Conservation (phyloP, 2,797 vertebrate species). For the Falco naumanni region DNA sequence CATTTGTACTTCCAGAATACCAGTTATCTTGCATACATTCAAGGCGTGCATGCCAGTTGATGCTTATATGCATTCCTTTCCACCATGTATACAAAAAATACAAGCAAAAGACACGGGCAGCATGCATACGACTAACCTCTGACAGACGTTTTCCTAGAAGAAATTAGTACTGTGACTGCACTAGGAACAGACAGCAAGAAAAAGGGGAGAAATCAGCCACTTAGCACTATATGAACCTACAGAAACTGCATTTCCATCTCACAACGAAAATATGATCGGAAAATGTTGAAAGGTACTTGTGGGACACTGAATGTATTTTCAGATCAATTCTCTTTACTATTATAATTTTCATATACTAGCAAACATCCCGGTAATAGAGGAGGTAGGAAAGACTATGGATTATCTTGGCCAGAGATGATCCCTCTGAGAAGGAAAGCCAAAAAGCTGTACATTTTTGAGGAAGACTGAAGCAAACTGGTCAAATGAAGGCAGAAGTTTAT, state of each 20-base stretch:
- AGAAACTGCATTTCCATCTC: not conserved
- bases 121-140: not conserved
- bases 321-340: not conserved
- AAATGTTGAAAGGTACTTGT: not conserved
- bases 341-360: not conserved
- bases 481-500: not conserved
- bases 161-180: not conserved
- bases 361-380: not conserved
- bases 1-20: not conserved
- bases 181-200: not conserved
- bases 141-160: not conserved
- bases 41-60: not conserved
- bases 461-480: not conserved
- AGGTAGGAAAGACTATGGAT: not conserved
- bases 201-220: not conserved
- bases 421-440: not conserved
- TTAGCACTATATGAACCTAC: not conserved
- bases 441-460: not conserved
- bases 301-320: not conserved
- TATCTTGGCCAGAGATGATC: not conserved
- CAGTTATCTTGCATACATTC: not conserved
- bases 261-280: not conserved
- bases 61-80: not conserved
- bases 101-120: not conserved
- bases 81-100: not conserved